Conservation (phyloP, 2,113 vertebrate species). For the Austrofundulus limnaeus region DNA sequence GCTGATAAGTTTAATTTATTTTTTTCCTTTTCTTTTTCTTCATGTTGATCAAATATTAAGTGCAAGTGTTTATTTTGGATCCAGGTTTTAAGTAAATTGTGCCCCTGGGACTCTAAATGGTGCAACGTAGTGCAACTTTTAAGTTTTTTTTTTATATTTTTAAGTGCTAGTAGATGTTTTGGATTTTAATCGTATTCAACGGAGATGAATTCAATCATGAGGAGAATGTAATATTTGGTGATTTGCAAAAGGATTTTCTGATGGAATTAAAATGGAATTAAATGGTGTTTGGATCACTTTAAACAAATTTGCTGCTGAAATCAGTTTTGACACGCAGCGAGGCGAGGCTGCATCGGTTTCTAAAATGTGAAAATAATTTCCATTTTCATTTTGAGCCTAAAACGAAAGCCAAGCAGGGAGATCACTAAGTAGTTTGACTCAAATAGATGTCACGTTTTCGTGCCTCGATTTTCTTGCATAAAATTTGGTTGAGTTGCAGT, state of each 20-base stretch:
- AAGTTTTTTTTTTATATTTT: conserved; percentile 1
- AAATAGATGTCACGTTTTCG: conserved; percentile 6
- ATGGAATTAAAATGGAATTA: conserved; percentile 4
- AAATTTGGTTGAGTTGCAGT: not conserved
- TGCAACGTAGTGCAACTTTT: not conserved
- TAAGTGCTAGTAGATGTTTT: not conserved
- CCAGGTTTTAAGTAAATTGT: not conserved
- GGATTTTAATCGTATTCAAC: not conserved
- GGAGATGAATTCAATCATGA: not conserved
- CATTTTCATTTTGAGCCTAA: conserved; percentile 7
- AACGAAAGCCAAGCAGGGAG: conserved; percentile 8
- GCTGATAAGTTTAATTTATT: not conserved
- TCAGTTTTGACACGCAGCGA: not conserved
- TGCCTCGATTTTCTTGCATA: not conserved
- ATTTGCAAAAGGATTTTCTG: not conserved
- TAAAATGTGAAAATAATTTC: conserved; percentile 3
- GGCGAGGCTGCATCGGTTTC: not conserved
- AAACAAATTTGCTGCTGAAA: conserved; percentile 14
- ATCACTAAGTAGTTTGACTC: conserved; percentile 3
- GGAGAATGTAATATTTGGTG: not conserved
- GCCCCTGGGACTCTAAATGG: not conserved
- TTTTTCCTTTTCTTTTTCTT: not conserved
- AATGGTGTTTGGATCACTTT: conserved; percentile 6
- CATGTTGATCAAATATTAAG: not conserved
- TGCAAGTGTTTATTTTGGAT: not conserved